Evolutionary conservation across 2,888 invertebrate species (phyloP).

Genomic region (Hirtodrosophila confusa): DNA sequence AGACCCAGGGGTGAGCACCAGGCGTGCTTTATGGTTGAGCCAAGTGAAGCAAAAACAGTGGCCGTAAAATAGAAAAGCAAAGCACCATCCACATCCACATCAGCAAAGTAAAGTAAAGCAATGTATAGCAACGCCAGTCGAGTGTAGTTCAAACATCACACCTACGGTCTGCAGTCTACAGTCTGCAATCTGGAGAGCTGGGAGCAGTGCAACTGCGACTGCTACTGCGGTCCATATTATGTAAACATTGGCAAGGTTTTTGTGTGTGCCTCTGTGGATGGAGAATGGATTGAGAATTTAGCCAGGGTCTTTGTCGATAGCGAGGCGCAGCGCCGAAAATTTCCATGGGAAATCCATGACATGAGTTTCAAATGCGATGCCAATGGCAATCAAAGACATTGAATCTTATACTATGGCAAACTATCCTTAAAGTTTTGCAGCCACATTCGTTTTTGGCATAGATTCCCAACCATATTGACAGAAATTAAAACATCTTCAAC

Average conservation of each 20-base stretch:
- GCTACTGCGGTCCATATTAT: slow-evolving; percentile 36
- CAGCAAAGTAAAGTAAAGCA: slow-evolving; percentile 29
- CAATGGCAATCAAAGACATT: too few species aligned
- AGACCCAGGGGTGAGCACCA: slow-evolving; percentile 21
- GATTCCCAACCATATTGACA: too few species aligned
- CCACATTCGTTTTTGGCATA: too few species aligned
- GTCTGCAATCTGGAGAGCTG: slow-evolving; percentile 39
- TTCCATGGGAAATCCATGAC: too few species aligned
- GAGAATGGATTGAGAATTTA: slow-evolving; percentile 6
- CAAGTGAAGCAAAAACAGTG: slow-evolving; percentile 58
- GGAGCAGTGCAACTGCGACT: slow-evolving; percentile 1
- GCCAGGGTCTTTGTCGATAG: slow-evolving; percentile 9
- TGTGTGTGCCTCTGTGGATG: slow-evolving; percentile 4
- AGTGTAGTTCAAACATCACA: slow-evolving; percentile 81
- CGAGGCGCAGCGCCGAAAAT: slow-evolving; percentile 1
- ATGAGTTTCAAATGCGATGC: too few species aligned
- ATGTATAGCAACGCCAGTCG: slow-evolving; percentile 53
- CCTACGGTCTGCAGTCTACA: slow-evolving; percentile 47
- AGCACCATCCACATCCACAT: slow-evolving; percentile 8
- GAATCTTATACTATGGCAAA: too few species aligned
- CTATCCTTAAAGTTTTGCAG: too few species aligned
- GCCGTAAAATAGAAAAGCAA: slow-evolving; percentile 50
- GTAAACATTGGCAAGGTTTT: slow-evolving; percentile 36
- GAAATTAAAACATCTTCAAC: too few species aligned
- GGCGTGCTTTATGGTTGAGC: slow-evolving; percentile 50